These are phyloP conservation scores for Brachionus asplanchnoidis DNA, from an alignment of 1,140 invertebrate genomes.

Conservation along the genomic window DNA sequence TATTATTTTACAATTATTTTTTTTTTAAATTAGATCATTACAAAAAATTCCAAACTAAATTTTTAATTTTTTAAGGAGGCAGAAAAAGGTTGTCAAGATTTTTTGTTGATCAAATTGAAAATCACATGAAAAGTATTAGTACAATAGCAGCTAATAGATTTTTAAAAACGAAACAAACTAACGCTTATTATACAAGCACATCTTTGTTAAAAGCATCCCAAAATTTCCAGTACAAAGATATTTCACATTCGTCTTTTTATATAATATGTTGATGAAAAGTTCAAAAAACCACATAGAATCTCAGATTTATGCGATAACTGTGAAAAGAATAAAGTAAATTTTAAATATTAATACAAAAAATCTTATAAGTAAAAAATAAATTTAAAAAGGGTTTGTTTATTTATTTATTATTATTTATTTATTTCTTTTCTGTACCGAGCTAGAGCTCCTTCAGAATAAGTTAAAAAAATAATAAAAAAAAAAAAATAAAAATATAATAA, in stretches of 20 bases:
- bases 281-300: neutral
- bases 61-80: neutral
- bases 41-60: neutral
- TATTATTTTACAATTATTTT: neutral
- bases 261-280: neutral
- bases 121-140: neutral
- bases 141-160: neutral
- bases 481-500: no score
- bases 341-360: no score
- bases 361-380: no score
- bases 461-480: no score
- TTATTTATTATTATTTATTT: no score
- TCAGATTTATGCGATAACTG: neutral
- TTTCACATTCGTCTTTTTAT: neutral
- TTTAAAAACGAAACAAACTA: conserved; percentile 4
- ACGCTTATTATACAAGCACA: neutral
- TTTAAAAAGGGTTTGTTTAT: no score
- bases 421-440: no score
- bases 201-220: neutral
- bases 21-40: neutral
- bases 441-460: no score
- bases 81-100: neutral
- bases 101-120: neutral
- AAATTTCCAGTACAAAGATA: neutral
- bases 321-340: neutral